These are phyloP conservation scores for Sander lucioperca DNA, from an alignment of 2,113 vertebrate species.

Conservation along the genomic window DNA sequence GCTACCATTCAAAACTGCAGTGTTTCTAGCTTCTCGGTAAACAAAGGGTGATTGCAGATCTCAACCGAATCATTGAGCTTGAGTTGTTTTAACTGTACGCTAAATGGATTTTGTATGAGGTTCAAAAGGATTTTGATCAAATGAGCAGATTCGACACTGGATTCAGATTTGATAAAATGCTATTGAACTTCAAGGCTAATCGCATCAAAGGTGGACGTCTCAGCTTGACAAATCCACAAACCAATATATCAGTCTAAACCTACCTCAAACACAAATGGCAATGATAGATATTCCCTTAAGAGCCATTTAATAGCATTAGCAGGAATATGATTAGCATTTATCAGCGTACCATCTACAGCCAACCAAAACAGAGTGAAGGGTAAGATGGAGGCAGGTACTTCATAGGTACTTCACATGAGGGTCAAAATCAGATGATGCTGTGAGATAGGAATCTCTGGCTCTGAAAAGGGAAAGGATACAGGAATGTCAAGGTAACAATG, in stretches of 20 bases:
- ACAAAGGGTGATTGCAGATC: not conserved
- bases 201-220: slow-evolving; percentile 48
- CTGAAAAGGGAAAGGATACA: slow-evolving; percentile 35
- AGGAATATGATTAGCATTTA: slow-evolving; percentile 62
- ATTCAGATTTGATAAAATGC: slow-evolving; percentile 26
- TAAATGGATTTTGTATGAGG: slow-evolving; percentile 3
- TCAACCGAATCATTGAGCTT: not conserved
- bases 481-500: slow-evolving; percentile 55
- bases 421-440: slow-evolving; percentile 22
- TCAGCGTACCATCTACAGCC: slow-evolving; percentile 20
- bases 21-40: not conserved
- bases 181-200: slow-evolving; percentile 31
- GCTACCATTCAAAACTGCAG: not conserved
- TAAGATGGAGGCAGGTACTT: not conserved
- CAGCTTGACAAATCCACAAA: slow-evolving; percentile 54
- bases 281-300: slow-evolving; percentile 55
- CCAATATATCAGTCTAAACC: slow-evolving; percentile 18
- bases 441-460: slow-evolving; percentile 39
- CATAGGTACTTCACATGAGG: slow-evolving; percentile 6
- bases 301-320: slow-evolving; percentile 69
- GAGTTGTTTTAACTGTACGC: not conserved
- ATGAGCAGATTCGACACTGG: not conserved
- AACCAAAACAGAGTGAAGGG: slow-evolving; percentile 12
- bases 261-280: slow-evolving; percentile 49
- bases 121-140: slow-evolving; percentile 32